These are phyloP conservation scores for Oreochromis tanganicae DNA, from an alignment of 2,113 vertebrate genomes.

Conservation along the genomic window DNA sequence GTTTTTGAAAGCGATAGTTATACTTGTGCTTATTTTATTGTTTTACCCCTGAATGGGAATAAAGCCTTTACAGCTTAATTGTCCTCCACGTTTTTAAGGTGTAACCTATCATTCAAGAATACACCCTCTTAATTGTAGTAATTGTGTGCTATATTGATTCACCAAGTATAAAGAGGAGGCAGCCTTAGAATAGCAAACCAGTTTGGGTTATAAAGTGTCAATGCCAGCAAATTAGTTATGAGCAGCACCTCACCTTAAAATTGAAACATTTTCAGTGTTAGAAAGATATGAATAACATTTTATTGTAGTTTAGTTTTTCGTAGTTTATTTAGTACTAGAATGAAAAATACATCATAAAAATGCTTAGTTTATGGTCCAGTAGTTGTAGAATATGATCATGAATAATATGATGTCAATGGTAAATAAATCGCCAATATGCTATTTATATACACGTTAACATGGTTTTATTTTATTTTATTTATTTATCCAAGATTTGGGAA, in stretches of 20 bases:
- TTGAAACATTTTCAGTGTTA: not conserved
- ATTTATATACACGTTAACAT: not conserved
- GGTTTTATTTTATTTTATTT: not conserved
- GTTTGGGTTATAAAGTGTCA: not conserved
- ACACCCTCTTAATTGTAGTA: not conserved
- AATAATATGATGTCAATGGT: not conserved
- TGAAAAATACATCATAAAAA: not conserved
- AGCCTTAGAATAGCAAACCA: not conserved
- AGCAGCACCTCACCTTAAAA: not conserved
- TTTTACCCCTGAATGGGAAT: not conserved
- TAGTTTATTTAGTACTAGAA: not conserved
- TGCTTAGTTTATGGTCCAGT: not conserved
- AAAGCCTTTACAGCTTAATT: not conserved
- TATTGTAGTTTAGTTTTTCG: not conserved
- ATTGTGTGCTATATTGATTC: not conserved
- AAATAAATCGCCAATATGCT: not conserved
- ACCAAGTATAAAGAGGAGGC: not conserved
- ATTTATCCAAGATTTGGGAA: not conserved
- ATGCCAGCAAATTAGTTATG: not conserved
- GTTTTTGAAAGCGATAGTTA: not conserved
- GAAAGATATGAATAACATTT: not conserved
- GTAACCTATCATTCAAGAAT: not conserved
- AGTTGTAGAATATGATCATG: not conserved
- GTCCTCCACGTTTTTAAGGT: not conserved
- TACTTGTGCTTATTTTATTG: not conserved